Conservation (phyloP, 2,113 vertebrate genomes). For the Ptilorrhoa leucosticta region DNA sequence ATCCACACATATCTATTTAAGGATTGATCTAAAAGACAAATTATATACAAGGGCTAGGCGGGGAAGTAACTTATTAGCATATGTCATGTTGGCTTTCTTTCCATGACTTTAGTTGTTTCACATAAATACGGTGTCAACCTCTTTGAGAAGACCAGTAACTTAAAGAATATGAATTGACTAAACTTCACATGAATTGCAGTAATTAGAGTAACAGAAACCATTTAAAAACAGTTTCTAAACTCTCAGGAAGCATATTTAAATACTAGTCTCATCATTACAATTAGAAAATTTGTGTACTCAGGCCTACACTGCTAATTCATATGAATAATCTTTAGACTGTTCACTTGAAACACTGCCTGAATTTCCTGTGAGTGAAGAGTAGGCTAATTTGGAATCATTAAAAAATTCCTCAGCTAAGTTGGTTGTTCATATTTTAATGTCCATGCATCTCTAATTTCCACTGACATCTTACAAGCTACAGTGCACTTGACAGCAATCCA, state of each 20-base stretch:
- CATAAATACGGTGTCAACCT: background rate
- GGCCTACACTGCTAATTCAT: background rate
- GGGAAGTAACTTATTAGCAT: background rate
- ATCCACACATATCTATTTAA: background rate
- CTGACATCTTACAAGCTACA: background rate
- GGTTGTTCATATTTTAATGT: background rate
- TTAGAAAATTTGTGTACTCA: background rate
- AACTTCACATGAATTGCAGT: background rate
- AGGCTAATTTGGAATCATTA: background rate
- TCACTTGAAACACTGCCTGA: background rate
- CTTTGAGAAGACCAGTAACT: background rate
- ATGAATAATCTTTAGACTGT: background rate
- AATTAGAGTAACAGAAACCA: background rate
- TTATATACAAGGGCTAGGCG: background rate
- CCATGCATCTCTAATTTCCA: background rate
- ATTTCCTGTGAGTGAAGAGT: background rate
- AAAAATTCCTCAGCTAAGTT: background rate
- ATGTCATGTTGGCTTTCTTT: background rate
- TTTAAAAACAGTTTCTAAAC: background rate
- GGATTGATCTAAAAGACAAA: background rate
- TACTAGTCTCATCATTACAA: background rate
- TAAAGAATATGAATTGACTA: background rate
- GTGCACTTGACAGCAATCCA: background rate
- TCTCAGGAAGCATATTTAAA: background rate
- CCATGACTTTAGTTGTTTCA: background rate